phyloP scores from a whole-genome alignment of 2,888 invertebrate genomes.

The Oscheius sp. region DNA sequence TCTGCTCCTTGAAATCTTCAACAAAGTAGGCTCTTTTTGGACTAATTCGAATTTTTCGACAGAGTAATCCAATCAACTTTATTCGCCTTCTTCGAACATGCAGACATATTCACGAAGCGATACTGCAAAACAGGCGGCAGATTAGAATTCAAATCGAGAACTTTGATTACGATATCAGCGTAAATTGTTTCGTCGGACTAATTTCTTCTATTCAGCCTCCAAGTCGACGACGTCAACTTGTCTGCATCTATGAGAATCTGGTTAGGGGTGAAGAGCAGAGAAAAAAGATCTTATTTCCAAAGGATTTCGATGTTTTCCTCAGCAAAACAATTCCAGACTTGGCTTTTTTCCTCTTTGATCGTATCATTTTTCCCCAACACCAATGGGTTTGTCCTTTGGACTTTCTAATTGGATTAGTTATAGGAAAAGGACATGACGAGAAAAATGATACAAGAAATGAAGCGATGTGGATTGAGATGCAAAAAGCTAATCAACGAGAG shows the following conservation, averaged over 20 bases:
- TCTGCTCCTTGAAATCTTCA: not conserved
- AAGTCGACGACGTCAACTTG: constrained; percentile 13
- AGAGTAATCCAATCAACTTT: not conserved
- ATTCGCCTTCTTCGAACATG: not conserved
- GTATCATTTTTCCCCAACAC: not conserved
- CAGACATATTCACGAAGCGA: not conserved
- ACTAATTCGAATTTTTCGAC: not conserved
- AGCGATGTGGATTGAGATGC: not conserved
- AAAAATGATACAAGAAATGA: not conserved
- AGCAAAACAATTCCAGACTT: constrained; percentile 5
- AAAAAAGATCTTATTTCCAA: constrained; percentile 14
- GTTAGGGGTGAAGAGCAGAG: not conserved
- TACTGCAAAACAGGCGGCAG: not conserved
- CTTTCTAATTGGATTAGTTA: too few species aligned
- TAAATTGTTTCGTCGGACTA: not conserved
- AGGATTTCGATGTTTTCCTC: not conserved
- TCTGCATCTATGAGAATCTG: not conserved
- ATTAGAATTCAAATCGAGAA: not conserved
- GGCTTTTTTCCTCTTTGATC: constrained; percentile 2
- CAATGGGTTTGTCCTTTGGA: too few species aligned
- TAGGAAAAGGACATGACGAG: constrained; percentile 2
- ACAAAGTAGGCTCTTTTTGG: not conserved
- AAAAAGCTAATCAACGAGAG: not conserved
- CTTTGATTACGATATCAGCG: not conserved
- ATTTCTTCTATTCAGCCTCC: constrained; percentile 7